phyloP scores from a whole-genome alignment of 1,140 invertebrate genomes.

The Anoplolepis gracilipes region DNA sequence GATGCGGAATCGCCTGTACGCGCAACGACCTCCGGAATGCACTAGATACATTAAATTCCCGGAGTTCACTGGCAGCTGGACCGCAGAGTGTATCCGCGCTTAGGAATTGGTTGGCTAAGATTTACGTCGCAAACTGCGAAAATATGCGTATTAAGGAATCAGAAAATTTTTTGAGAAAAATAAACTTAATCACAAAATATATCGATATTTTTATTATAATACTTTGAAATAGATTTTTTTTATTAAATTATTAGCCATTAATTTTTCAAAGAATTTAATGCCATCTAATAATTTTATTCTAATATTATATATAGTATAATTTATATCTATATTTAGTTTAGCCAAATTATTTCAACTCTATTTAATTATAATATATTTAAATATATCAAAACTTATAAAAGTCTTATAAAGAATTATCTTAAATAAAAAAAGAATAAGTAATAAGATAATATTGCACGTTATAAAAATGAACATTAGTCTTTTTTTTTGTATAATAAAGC shows the following conservation, averaged over 20 bases:
- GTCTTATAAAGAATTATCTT: too few relatives aligned
- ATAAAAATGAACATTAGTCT: too few relatives aligned
- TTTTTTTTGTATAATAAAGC: too few relatives aligned
- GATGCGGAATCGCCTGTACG: conserved; percentile 30
- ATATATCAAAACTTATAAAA: too few relatives aligned
- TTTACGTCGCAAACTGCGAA: conserved; percentile 13
- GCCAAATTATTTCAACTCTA: neutral
- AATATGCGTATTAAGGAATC: neutral
- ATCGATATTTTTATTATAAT: neutral
- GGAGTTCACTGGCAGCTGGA: conserved; percentile 45
- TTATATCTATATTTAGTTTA: neutral
- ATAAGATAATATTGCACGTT: too few relatives aligned
- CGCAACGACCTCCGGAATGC: conserved; percentile 51
- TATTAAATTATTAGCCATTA: neutral
- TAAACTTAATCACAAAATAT: neutral
- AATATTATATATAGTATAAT: neutral
- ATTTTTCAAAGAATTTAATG: neutral
- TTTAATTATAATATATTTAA: neutral
- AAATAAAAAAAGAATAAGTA: too few relatives aligned
- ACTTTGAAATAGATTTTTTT: neutral
- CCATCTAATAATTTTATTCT: neutral
- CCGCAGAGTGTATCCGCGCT: conserved; percentile 25
- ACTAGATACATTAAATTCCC: conserved; percentile 54
- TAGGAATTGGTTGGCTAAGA: conserved; percentile 33
- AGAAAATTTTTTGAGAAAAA: neutral